Conservation (phyloP, 30 jellyfish, hydroid and myxozoan genomes). For the Turritopsis dohrnii region DNA sequence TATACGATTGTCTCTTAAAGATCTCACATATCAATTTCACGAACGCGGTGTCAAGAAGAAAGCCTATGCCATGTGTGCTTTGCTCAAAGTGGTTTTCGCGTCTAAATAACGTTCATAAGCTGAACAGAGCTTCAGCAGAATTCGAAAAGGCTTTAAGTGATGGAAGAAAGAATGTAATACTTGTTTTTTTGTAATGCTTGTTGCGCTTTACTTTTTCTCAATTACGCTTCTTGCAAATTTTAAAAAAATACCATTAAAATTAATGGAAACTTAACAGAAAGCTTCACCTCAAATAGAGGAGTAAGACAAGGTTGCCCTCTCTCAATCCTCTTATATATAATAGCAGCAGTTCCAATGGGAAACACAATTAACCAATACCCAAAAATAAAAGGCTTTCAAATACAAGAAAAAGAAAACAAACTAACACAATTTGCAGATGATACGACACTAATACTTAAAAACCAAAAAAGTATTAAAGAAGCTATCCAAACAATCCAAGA, state of each 20-base stretch:
- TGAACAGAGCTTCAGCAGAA: no score
- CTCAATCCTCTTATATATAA: background rate
- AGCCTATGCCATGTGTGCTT: no score
- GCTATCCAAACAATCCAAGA: background rate
- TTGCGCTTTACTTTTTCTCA: no score
- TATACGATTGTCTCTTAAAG: no score
- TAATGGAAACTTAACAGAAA: background rate
- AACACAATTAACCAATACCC: background rate
- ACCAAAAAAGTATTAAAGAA: background rate
- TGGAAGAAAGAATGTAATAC: no score
- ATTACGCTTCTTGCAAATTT: no score
- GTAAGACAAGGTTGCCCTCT: conserved; percentile 27
- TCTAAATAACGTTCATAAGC: no score
- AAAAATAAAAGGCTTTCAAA: background rate
- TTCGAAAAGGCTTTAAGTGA: no score
- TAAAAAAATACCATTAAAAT: background rate
- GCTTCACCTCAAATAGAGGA: background rate
- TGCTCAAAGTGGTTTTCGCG: no score
- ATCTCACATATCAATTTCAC: no score
- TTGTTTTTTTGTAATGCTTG: no score
- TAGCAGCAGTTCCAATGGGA: background rate
- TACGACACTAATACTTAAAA: background rate
- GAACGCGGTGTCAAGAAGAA: no score
- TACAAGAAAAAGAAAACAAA: background rate
- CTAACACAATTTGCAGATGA: conserved; percentile 8